Percentiles rank a stretch among this genome's conserved stretches.
These are phyloP conservation scores for Ormyrus rosae DNA, from an alignment of 2,888 invertebrate species.

Conservation along the genomic window DNA sequence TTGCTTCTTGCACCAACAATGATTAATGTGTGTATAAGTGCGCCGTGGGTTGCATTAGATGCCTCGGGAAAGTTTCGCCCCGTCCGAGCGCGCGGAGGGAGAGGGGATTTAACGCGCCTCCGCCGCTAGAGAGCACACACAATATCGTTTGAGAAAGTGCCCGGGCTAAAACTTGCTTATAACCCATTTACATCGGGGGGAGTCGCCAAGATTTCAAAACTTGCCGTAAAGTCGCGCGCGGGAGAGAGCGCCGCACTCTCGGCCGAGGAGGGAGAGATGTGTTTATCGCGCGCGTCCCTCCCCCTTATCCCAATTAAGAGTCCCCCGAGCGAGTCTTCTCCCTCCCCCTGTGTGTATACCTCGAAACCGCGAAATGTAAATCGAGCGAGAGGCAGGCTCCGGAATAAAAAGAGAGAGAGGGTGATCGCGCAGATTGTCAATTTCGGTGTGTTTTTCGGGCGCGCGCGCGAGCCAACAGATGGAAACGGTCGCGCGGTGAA, in stretches of 20 bases:
- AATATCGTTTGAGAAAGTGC: constrained; percentile 53
- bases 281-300: background rate
- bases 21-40: constrained; percentile 39
- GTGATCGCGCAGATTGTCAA: background rate
- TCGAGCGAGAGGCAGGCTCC: background rate
- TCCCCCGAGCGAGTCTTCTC: background rate
- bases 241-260: no score
- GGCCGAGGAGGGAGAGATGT: background rate
- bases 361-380: constrained; percentile 22
- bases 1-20: constrained; percentile 29
- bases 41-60: constrained; percentile 26
- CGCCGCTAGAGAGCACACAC: constrained; percentile 7
- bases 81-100: constrained; percentile 1
- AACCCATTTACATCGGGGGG: constrained; percentile 39
- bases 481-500: background rate
- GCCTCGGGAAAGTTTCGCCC: constrained; percentile 46
- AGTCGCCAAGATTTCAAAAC: constrained; percentile 47
- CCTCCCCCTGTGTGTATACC: background rate
- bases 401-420: background rate
- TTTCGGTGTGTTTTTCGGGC: background rate
- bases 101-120: constrained; percentile 19
- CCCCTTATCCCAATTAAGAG: background rate
- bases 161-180: constrained; percentile 45
- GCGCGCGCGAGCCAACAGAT: constrained; percentile 16
- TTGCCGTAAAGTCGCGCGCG: background rate